Conservation (phyloP, 2,888 invertebrate species). For the Parapristionchus giblindavisi region DNA sequence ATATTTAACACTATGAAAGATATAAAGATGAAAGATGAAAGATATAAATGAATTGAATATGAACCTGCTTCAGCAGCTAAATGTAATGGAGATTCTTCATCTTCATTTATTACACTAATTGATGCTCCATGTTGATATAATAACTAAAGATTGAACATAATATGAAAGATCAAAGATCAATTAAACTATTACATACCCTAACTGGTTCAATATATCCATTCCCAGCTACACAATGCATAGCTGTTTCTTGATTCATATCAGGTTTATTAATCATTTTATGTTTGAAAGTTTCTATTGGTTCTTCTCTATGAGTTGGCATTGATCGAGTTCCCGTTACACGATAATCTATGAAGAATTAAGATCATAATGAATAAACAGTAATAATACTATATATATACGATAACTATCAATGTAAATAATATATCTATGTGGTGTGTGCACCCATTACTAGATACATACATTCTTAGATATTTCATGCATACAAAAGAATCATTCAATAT, state of each 20-base stretch:
- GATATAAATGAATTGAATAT: too few relatives aligned
- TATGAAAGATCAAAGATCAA: neutral
- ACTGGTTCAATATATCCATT: constrained; percentile 61
- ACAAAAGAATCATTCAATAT: neutral
- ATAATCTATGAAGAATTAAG: too few relatives aligned
- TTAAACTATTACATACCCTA: constrained; percentile 35
- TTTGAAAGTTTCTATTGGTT: constrained; percentile 38
- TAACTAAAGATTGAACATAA: too few relatives aligned
- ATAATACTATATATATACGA: too few relatives aligned
- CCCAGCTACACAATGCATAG: constrained; percentile 72
- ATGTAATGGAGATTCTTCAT: constrained; percentile 72
- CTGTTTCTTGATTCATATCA: constrained; percentile 72
- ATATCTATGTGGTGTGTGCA: too few relatives aligned
- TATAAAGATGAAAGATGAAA: too few relatives aligned
- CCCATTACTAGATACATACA: too few relatives aligned
- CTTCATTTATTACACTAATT: constrained; percentile 72
- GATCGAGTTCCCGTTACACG: too few relatives aligned
- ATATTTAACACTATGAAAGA: too few relatives aligned
- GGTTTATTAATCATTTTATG: constrained; percentile 69
- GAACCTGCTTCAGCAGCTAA: constrained; percentile 71
- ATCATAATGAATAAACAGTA: too few relatives aligned
- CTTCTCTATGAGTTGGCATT: neutral
- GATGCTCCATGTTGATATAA: constrained; percentile 70
- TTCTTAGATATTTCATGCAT: neutral
- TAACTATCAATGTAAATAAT: too few relatives aligned